phyloP scores from a whole-genome alignment of 2,113 vertebrate species.

The Tenebrosternarchus preto region DNA sequence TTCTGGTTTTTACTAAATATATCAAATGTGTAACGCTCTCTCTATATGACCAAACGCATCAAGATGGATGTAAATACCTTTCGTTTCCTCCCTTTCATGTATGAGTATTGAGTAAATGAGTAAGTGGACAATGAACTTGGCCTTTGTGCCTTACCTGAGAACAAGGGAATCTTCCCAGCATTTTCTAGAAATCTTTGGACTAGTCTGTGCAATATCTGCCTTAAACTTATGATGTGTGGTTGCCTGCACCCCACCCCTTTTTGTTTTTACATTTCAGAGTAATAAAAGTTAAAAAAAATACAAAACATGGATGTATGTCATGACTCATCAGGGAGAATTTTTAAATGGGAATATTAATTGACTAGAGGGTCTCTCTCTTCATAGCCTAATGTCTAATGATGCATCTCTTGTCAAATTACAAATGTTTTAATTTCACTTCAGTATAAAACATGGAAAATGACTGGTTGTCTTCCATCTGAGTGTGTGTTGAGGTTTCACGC shows the following conservation, averaged over 20 bases:
- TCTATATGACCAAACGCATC: constrained; percentile 65
- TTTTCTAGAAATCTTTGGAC: constrained; percentile 66
- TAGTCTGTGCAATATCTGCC: constrained; percentile 82
- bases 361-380: background rate
- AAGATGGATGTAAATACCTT: constrained; percentile 50
- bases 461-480: background rate
- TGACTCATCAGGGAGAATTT: too few species aligned
- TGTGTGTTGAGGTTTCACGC: background rate
- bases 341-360: too few species aligned
- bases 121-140: constrained; percentile 65
- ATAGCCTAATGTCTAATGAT: background rate
- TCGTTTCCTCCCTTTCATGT: constrained; percentile 54
- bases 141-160: constrained; percentile 77
- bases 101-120: constrained; percentile 60
- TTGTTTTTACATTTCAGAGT: constrained; percentile 76
- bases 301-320: constrained; percentile 24
- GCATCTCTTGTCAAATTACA: background rate
- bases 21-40: constrained; percentile 52
- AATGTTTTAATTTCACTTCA: background rate
- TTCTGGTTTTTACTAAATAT: constrained; percentile 39
- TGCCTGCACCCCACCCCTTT: background rate
- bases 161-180: constrained; percentile 62
- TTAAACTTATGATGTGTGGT: constrained; percentile 73
- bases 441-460: background rate
- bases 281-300: constrained; percentile 72